Base-by-base conservation (phyloP, 2,797 vertebrate genomes). In the Chaenodraco wilsoni region DNA sequence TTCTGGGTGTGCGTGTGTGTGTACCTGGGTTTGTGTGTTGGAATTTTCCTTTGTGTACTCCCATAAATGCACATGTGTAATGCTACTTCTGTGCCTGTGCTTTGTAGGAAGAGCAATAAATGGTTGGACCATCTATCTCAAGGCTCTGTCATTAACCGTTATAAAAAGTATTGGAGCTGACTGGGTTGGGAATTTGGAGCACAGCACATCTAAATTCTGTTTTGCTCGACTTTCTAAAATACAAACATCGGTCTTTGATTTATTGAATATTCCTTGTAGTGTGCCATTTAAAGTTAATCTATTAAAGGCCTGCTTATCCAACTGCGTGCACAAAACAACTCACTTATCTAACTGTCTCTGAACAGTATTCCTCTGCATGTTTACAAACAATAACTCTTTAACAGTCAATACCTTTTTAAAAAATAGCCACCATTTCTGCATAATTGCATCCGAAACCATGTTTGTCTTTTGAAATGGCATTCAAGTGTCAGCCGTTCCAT, bases 211-310 rank as follows among this genome's bases (percentile, higher is more conserved):
- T 74, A 50, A 73, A 74, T 74, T 63, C 40, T 70, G 31, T 54
- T 61, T 72, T 60, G 49, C 19, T 71, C 63, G 59, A 65, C 33
- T 73, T 33, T 41, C 27, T 51, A n/a, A 56, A 12, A 72, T 56
- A 31, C 51, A 68, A 61, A 72, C 40, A 49, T 69, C 3, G 3
- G 45, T 54, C 56, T 88, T 65, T 79, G 67, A 82, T 84, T 79
- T 49, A 71, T 71, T 64, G 14, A 40, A 57, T 67, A 23, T 69
- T 68, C 51, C 41, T 16, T 23, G 21, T 51, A 15, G 9, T 16
- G 9, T 68, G 72, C 21, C 72, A 56, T 69, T 74, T 72, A 45
- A 51, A 75, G 74, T 74, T 55, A 14, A 65, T 78, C 23, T 51
- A 17, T 78, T 37, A 82, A 83, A 56, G 46, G 23, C 40, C 14